Evolutionary conservation across 2,888 invertebrate genomes (phyloP), one percentile per base, ranked within the genome.

Genomic region (Erebia ligea): DNA sequence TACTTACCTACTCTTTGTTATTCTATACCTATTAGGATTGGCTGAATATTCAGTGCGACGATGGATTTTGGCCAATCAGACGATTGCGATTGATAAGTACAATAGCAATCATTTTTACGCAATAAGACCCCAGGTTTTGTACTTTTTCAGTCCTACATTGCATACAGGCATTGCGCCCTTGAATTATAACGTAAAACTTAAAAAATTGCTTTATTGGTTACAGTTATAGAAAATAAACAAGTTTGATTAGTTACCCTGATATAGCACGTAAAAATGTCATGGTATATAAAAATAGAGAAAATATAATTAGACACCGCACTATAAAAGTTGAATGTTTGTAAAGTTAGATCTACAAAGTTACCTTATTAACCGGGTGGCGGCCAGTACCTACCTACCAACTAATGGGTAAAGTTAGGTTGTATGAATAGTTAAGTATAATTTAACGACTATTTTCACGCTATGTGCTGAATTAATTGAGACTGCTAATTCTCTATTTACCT

Each of bases 301-400:
- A 25, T 50, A 50, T 52, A 8, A 63, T 61, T 19, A 45, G 25
- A 10, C 1, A n/a, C 15, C 6, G 4, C 10, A 19, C 50, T 50
- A 52, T 63, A 25, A 63, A 63, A 63, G 50, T 50, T 63, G 63
- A 52, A 50, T 25, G 50, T 50, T 52, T 25, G 25, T 34, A 52
- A 63, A 63, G 63, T 63, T 63, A 63, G 63, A 50, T 63, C 34
- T 52, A 25, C 50, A 63, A 63, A 50, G 50, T 63, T 50, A 21
- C 11, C 48, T 63, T 48, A 63, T 61, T 21, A 61, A 9, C 21
- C 50, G 5, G 0, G 45, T 61, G 63, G 25, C 50, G 63, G 63
- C 34, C 63, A 50, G 15, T 34, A n/a, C n/a, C 34, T 21, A n/a
- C 63, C 52, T 34, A n/a, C n/a, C 34, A 48, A n/a, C 63, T 63